These are phyloP conservation scores for Chionis minor DNA, from an alignment of 2,113 vertebrate species.

Conservation along the genomic window DNA sequence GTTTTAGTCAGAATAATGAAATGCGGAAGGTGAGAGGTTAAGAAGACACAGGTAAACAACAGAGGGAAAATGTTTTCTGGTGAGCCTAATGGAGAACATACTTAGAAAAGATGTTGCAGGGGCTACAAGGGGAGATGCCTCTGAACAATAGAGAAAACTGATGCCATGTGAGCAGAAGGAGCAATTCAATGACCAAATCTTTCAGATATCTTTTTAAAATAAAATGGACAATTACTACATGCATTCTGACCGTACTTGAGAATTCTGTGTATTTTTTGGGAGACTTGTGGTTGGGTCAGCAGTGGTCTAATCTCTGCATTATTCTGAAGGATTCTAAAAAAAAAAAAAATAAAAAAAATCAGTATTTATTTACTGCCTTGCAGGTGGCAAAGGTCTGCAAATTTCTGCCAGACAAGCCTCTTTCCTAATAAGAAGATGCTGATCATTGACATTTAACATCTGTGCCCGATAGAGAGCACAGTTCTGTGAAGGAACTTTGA, in stretches of 20 bases:
- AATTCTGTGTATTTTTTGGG: background rate
- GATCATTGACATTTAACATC: constrained; percentile 26
- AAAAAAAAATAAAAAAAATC: background rate
- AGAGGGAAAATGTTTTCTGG: background rate
- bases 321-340: background rate
- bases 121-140: background rate
- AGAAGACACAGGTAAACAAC: background rate
- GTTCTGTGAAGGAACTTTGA: background rate
- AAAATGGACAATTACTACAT: background rate
- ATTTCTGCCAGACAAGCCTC: background rate
- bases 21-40: background rate
- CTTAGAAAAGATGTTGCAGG: background rate
- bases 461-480: background rate
- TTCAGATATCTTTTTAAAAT: background rate
- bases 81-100: background rate
- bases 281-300: background rate
- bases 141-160: background rate
- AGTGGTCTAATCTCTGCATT: background rate
- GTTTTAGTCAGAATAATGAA: background rate
- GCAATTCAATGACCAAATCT: background rate
- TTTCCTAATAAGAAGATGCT: constrained; percentile 5
- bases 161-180: background rate
- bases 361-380: background rate
- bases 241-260: background rate
- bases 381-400: constrained; percentile 1